These are phyloP conservation scores for Numenius phaeopus DNA, from an alignment of 2,797 vertebrate genomes.

Conservation along the genomic window DNA sequence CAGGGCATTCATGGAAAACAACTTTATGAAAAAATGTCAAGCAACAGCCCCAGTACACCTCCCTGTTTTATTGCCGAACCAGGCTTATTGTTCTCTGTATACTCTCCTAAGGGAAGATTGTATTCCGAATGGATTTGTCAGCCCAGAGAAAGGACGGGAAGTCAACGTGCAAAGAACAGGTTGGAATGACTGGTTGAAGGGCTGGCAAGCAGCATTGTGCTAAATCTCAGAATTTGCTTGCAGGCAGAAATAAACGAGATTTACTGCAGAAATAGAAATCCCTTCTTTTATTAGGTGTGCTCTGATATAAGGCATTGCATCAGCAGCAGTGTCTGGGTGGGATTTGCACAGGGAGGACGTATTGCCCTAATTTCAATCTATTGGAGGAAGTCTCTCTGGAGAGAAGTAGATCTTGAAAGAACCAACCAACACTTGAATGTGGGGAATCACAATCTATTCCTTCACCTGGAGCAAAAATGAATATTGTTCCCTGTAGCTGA, in stretches of 20 bases:
- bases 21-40: background rate
- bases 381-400: background rate
- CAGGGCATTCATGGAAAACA: background rate
- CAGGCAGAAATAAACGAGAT: background rate
- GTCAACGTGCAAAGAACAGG: background rate
- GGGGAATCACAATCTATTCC: background rate
- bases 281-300: background rate
- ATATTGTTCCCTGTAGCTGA: background rate
- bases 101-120: background rate
- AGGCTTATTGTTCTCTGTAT: background rate
- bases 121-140: background rate
- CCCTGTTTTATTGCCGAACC: background rate
- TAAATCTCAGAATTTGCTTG: background rate
- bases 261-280: background rate
- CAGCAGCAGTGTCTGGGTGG: background rate
- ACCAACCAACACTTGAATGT: background rate
- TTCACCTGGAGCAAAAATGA: background rate
- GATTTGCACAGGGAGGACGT: background rate
- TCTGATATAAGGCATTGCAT: constrained; percentile 9
- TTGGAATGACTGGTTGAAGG: background rate
- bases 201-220: background rate
- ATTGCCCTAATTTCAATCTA: background rate
- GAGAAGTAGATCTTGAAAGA: background rate
- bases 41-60: background rate
- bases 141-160: background rate